These are phyloP conservation scores for Muntiacus muntjak DNA, from an alignment of 2,113 vertebrate genomes.

Conservation along the genomic window DNA sequence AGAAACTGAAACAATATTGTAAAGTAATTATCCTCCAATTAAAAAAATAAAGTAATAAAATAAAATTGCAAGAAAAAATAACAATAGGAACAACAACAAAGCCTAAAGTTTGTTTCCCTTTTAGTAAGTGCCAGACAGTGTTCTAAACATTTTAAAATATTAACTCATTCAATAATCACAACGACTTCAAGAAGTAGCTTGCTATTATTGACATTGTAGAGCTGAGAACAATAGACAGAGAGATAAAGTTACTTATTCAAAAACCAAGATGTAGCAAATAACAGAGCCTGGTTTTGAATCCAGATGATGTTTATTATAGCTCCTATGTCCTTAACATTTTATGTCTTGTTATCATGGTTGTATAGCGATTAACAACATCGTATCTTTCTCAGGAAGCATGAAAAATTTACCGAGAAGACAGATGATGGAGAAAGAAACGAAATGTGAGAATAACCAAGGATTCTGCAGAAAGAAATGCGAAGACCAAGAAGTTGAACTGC, in stretches of 20 bases:
- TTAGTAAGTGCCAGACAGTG: not conserved
- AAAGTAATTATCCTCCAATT: not conserved
- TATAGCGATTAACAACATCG: not conserved
- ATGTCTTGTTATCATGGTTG: not conserved
- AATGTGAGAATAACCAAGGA: not conserved
- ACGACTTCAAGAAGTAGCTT: not conserved
- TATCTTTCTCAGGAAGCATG: slow-evolving; percentile 37
- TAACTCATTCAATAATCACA: not conserved
- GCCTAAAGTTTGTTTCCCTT: not conserved
- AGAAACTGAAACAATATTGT: not conserved
- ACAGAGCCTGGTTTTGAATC: not conserved
- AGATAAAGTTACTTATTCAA: not conserved
- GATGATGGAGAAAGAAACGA: not conserved
- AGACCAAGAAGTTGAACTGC: not conserved
- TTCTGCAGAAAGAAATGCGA: not conserved
- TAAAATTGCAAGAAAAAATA: not conserved
- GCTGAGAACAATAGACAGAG: not conserved
- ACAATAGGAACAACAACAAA: not conserved
- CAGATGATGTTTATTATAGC: not conserved
- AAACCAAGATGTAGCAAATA: not conserved
- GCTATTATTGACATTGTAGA: not conserved
- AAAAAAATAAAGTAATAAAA: not conserved
- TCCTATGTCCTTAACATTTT: not conserved
- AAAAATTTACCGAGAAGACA: not conserved
- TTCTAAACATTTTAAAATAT: not conserved